A percentile compares a stretch with the other conserved stretches of the same genome.
Conservation (phyloP, 2,888 invertebrate genomes). For the Druceiella hillmani region DNA sequence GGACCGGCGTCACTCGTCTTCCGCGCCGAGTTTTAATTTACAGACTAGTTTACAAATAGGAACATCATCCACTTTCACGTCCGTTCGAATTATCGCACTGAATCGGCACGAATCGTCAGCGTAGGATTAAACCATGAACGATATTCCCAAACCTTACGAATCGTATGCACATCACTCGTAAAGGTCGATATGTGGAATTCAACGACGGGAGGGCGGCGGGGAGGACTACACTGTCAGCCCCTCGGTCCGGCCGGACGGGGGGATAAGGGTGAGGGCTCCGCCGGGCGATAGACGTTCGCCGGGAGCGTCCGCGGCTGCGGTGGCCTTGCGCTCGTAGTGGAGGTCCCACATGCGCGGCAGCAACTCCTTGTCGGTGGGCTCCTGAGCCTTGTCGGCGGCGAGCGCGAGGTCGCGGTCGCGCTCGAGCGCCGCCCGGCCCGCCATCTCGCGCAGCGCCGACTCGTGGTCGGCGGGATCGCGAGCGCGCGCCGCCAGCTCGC, state of each 20-base stretch:
- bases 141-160: not conserved
- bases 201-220: constrained; percentile 17
- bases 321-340: constrained; percentile 44
- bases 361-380: constrained; percentile 52
- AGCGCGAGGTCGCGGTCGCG: constrained; percentile 28
- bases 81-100: constrained; percentile 19
- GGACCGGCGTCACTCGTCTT: constrained; percentile 2
- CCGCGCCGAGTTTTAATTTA: constrained; percentile 15
- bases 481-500: constrained; percentile 44
- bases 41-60: constrained; percentile 47
- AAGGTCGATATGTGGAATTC: not conserved
- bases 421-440: constrained; percentile 33
- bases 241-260: constrained; percentile 62
- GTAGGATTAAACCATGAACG: constrained; percentile 7
- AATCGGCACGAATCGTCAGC: constrained; percentile 24
- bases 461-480: constrained; percentile 29
- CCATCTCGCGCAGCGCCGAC: constrained; percentile 32
- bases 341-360: constrained; percentile 36
- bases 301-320: constrained; percentile 29
- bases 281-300: constrained; percentile 43
- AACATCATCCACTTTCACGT: constrained; percentile 34
- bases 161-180: constrained; percentile 3
- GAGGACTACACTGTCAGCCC: constrained; percentile 63
- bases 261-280: constrained; percentile 52
- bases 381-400: constrained; percentile 43